Base-by-base conservation (phyloP, 2,113 vertebrate genomes). In the Fregetta grallaria region DNA sequence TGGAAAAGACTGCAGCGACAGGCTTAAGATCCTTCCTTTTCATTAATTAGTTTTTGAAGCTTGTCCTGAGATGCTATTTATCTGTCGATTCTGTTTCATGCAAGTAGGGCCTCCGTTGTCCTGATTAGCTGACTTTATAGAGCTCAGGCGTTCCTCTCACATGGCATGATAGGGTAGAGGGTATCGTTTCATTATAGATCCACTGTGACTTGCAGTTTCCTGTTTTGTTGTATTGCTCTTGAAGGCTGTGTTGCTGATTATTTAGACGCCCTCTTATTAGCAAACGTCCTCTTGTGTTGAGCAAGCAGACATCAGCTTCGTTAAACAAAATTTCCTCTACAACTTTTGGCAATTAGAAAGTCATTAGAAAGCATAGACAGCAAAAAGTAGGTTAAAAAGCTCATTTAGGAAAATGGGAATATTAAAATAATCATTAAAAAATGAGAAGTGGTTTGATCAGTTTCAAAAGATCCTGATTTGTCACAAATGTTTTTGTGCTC, bases 151-250 rank as follows among this genome's bases (percentile, higher is more conserved):
- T 13, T 85, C 16, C 25, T 38, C 38, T 94, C 44, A 32, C 2
- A 1, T 0, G 2, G 25, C 0, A 0, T 1, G 3, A 27, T n/a
- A 36, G 25, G 4, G 15, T 22, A 19, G 27, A 77, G 10, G 20
- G 4, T 40, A 34, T 21, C 1, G 3, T 75, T 86, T 65, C 20
- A 18, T 65, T 80, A 77, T 26, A 70, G 22, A 77, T 61, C 12
- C 26, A 49, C 12, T 0, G 0, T 47, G 42, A 78, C 52, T 86
- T 63, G 56, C 26, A 86, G 40, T 77, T 92, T 86, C 68, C 34
- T 42, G 6, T 73, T 80, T 88, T 52, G 62, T 71, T 68, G 5
- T 7, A n/a, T 55, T 61, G 55, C 55, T 93, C 63, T 38, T 42
- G 40, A 79, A 12, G 38, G 19, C 68, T 61, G 50, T 70, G 25